Conservation (phyloP, 2,888 invertebrate species). For the Trachelus tabidus region DNA sequence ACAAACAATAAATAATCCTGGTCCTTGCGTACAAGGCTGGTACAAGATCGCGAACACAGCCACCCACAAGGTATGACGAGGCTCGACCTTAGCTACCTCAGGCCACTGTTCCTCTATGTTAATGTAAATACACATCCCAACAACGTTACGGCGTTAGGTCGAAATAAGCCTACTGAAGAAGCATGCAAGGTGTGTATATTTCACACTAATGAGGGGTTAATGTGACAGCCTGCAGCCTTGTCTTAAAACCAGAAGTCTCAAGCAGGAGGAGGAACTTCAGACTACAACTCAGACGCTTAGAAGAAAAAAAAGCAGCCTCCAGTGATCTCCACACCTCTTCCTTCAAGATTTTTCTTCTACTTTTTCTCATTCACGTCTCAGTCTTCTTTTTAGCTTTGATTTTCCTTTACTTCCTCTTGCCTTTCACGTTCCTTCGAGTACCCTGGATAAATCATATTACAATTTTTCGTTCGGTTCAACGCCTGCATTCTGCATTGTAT, state of each 20-base stretch:
- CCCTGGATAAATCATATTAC: not conserved
- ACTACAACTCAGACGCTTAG: slow-evolving; percentile 16
- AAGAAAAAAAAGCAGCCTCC: not conserved
- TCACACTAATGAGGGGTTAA: slow-evolving; percentile 51
- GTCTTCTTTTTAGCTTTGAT: not conserved
- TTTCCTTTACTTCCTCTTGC: not conserved
- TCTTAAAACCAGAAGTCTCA: slow-evolving; percentile 32
- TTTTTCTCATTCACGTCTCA: not conserved
- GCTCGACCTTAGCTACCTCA: slow-evolving; percentile 2
- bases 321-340: not conserved
- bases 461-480: not conserved
- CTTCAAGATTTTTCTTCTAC: not conserved
- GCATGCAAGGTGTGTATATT: slow-evolving; percentile 1
- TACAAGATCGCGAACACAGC: slow-evolving; percentile 8
- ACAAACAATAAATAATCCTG: slow-evolving; percentile 1
- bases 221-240: slow-evolving; percentile 33
- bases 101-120: not conserved
- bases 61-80: slow-evolving; percentile 20
- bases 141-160: not conserved
- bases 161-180: slow-evolving; percentile 1
- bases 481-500: not conserved
- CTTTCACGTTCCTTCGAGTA: not conserved
- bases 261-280: slow-evolving; percentile 27
- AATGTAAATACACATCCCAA: not conserved
- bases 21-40: slow-evolving; percentile 15